These are phyloP conservation scores for Vicugna pacos DNA, from an alignment of 2,113 vertebrate genomes.

Conservation along the genomic window DNA sequence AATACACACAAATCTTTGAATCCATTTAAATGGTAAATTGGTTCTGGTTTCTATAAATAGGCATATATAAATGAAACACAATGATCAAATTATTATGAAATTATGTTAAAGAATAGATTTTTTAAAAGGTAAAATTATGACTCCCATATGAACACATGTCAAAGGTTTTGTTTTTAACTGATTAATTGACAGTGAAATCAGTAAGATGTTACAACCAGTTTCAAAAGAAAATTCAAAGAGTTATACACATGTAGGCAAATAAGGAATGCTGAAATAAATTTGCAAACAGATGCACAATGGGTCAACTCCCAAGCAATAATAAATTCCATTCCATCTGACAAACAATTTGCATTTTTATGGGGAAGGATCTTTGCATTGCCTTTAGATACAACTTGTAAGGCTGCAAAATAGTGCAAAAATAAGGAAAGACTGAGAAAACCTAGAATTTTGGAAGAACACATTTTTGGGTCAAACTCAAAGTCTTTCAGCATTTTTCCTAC, in stretches of 20 bases:
- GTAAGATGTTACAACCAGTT: not conserved
- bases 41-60: not conserved
- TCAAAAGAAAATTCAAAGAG: conserved; percentile 10
- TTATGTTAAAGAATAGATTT: not conserved
- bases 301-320: not conserved
- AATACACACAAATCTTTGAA: not conserved
- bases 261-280: not conserved
- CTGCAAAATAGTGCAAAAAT: not conserved
- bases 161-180: not conserved
- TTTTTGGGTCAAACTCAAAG: not conserved
- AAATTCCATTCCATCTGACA: not conserved
- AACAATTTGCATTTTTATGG: not conserved
- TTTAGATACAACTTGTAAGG: not conserved
- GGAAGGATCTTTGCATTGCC: not conserved
- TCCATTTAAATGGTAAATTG: not conserved
- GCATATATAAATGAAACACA: not conserved
- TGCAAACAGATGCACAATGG: not conserved
- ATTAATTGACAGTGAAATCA: not conserved
- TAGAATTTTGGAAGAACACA: not conserved
- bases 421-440: not conserved
- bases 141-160: not conserved
- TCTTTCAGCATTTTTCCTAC: not conserved
- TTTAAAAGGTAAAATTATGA: conserved; percentile 10
- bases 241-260: not conserved
- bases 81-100: not conserved